Conservation (phyloP, 2,888 invertebrate species). For the Phytoseiulus persimilis region DNA sequence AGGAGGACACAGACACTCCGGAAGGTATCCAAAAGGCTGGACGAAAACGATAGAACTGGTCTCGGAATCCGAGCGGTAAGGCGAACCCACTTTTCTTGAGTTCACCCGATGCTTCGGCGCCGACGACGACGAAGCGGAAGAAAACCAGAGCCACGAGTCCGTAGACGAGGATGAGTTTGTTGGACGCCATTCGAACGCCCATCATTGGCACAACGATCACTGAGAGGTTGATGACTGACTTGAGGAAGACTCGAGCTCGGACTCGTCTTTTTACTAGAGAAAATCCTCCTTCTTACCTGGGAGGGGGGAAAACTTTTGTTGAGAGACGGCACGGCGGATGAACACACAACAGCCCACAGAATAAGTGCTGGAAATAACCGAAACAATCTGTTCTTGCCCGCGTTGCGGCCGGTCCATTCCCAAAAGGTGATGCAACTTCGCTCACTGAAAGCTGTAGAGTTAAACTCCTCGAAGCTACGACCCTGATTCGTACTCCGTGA, state of each 20-base stretch:
- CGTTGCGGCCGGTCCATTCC: no score
- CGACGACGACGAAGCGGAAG: neutral
- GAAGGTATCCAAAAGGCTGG: no score
- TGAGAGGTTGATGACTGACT: neutral
- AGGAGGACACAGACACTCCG: no score
- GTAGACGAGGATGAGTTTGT: slow-evolving; percentile 16
- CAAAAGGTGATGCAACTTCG: no score
- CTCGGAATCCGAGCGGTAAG: neutral
- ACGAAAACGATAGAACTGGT: neutral
- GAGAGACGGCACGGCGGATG: neutral
- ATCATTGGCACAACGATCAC: neutral
- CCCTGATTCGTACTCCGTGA: no score
- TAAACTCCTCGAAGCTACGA: no score
- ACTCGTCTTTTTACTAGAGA: neutral
- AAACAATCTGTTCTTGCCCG: neutral
- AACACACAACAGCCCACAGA: neutral
- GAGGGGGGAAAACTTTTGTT: neutral
- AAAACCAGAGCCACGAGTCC: slow-evolving; percentile 16
- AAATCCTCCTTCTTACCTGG: neutral
- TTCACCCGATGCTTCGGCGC: slow-evolving; percentile 32
- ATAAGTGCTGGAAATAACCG: neutral
- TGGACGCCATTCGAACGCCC: slow-evolving; percentile 17
- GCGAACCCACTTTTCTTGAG: slow-evolving; percentile 18
- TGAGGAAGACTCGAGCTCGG: neutral
- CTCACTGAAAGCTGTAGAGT: no score